Percentiles rank a stretch among this genome's conserved stretches.
phyloP scores from a whole-genome alignment of 2,797 vertebrate genomes.

The Oophaga sylvatica region DNA sequence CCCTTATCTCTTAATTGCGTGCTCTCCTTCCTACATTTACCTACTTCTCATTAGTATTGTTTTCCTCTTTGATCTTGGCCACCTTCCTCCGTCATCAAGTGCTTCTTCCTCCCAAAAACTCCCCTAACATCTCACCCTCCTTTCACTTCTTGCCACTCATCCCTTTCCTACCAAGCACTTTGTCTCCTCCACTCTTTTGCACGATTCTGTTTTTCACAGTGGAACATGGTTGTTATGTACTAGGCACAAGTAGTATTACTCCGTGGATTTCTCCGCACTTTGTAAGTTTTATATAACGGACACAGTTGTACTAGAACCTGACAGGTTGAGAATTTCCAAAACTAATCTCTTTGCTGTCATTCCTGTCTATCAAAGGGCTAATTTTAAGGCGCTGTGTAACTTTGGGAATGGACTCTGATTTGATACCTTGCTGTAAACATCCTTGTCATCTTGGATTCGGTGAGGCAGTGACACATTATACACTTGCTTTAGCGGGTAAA shows the following conservation, averaged over 20 bases:
- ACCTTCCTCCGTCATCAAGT: background rate
- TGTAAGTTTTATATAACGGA: background rate
- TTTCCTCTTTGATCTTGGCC: background rate
- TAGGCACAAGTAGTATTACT: conserved; percentile 1
- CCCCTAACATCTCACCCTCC: background rate
- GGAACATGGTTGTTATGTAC: background rate
- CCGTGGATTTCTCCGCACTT: background rate
- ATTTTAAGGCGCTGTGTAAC: background rate
- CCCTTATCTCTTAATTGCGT: background rate
- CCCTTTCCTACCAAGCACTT: background rate
- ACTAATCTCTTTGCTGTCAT: background rate
- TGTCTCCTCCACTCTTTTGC: background rate
- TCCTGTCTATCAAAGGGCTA: background rate
- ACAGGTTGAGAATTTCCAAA: background rate
- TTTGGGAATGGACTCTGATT: conserved; percentile 5
- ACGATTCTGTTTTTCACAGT: background rate
- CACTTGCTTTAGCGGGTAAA: conserved; percentile 24
- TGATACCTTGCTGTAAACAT: conserved; percentile 8
- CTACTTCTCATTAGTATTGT: background rate
- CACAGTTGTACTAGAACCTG: background rate
- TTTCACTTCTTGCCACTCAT: background rate
- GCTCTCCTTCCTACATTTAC: background rate
- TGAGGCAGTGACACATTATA: conserved; percentile 21
- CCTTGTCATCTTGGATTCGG: conserved; percentile 27
- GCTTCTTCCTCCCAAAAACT: background rate